Percentiles rank a stretch among this genome's conserved stretches.
Evolutionary conservation across 1,140 invertebrate species (phyloP).

Genomic region (Ceratoteleas bidentatus): DNA sequence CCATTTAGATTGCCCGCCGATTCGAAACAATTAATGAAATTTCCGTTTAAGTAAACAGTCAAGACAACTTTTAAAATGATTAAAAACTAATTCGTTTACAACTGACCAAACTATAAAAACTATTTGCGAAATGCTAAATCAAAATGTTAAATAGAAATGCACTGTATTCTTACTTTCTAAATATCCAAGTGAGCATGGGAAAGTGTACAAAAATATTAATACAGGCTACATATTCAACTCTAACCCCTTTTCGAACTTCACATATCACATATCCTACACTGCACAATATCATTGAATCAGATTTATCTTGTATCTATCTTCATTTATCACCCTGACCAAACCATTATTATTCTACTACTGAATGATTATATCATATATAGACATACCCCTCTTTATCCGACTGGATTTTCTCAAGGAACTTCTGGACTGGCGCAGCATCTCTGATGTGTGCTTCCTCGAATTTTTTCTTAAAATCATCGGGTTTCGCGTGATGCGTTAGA

Average conservation of each 20-base stretch:
- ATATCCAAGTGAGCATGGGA: conserved; percentile 69
- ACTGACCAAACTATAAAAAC: neutral
- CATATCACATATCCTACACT: no score
- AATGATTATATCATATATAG: conserved; percentile 9
- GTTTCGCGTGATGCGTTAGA: conserved; percentile 90
- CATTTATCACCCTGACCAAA: no score
- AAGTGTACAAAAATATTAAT: conserved; percentile 8
- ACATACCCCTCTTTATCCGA: conserved; percentile 93
- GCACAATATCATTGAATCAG: no score
- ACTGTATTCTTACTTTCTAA: conserved; percentile 73
- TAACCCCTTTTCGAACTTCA: no score
- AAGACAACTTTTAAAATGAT: no score
- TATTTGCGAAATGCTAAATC: no score
- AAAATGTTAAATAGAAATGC: neutral
- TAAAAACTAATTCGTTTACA: neutral
- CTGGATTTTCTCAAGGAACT: conserved; percentile 95
- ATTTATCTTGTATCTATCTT: no score
- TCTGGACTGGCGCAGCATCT: conserved; percentile 89
- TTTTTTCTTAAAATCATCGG: conserved; percentile 93
- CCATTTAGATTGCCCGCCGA: no score
- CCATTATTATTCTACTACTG: no score
- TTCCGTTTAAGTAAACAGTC: no score
- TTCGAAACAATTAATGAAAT: no score
- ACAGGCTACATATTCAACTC: neutral
- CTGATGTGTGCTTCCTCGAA: conserved; percentile 89